Evolutionary conservation across 2,888 invertebrate species (phyloP), one percentile per base, ranked within the genome.

Genomic region (Ennomos quercinarius): DNA sequence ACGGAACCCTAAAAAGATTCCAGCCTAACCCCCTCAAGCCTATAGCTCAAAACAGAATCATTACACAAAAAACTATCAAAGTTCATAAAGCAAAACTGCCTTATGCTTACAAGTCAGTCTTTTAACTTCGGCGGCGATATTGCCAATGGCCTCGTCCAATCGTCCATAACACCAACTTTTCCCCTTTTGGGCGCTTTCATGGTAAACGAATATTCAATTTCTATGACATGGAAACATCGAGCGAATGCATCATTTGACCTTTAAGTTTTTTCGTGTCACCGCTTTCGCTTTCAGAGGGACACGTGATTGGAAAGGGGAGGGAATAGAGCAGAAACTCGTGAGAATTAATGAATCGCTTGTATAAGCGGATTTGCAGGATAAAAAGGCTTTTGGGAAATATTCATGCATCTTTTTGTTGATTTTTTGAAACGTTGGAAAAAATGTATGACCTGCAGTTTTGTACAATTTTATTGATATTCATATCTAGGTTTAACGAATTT

Each of bases 131-230:
- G 67, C 66, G 68, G 63, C 65, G 69, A 73, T 76, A 78, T 81
- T 83, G 83, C 82, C 81, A 82, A 84, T 79, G 79, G 80, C 64
- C 71, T 68, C 67, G 71, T 74, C 77, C 81, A 83, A 83, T 81
- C 78, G 78, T 76, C 82, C 81, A 79, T 82, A 78, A 73, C 79
- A 66, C 67, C 56, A 82, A 83, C 72, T 81, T 83, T 79, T 74
- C 73, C 79, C 71, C 52, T 75, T 78, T 68, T 70, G 66, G 61
- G 5, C 58, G 68, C 71, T 71, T 77, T 77, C 76, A 74, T 77
- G 73, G 66, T 63, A 66, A 66, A 72, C 61, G 72, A 71, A 75
- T 80, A 82, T 80, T 81, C 79, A 80, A 81, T 81, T 78, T 76
- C 68, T 76, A 76, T 81, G 71, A 70, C 70, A 80, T 74, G 75